These are phyloP conservation scores for Pipistrellus pipistrellus DNA, from an alignment of 2,797 vertebrate species.

Conservation along the genomic window DNA sequence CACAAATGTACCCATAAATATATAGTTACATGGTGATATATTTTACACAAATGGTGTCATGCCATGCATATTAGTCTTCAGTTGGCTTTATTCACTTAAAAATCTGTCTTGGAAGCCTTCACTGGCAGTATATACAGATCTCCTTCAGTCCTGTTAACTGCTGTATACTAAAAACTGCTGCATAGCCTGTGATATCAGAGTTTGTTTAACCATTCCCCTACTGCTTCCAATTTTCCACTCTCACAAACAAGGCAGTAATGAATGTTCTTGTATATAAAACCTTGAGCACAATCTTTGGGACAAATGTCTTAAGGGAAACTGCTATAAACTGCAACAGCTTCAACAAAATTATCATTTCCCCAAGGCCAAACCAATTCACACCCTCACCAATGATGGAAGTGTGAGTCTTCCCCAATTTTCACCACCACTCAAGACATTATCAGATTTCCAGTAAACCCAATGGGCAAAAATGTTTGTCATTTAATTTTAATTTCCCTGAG, in stretches of 20 bases:
- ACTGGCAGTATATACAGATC: background rate
- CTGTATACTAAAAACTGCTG: background rate
- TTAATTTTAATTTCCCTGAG: conserved; percentile 7
- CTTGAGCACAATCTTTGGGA: background rate
- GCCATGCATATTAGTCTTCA: background rate
- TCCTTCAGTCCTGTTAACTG: background rate
- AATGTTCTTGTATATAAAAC: conserved; percentile 3
- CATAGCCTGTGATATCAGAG: background rate
- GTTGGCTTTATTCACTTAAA: conserved; percentile 25
- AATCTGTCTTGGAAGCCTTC: background rate
- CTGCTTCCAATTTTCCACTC: background rate
- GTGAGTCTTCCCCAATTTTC: background rate
- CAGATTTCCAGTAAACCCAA: conserved; percentile 22
- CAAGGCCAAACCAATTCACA: background rate
- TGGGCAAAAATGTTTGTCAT: background rate
- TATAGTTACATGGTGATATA: background rate
- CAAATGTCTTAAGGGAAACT: conserved; percentile 12
- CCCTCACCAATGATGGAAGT: background rate
- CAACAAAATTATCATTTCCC: conserved; percentile 21
- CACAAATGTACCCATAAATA: background rate
- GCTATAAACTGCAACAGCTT: conserved; percentile 27
- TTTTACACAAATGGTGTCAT: background rate
- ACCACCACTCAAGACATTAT: background rate
- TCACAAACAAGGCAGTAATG: background rate
- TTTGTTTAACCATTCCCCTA: background rate